These are phyloP conservation scores for Acestrorhynchus altus DNA, from an alignment of 2,797 vertebrate genomes.

Conservation along the genomic window DNA sequence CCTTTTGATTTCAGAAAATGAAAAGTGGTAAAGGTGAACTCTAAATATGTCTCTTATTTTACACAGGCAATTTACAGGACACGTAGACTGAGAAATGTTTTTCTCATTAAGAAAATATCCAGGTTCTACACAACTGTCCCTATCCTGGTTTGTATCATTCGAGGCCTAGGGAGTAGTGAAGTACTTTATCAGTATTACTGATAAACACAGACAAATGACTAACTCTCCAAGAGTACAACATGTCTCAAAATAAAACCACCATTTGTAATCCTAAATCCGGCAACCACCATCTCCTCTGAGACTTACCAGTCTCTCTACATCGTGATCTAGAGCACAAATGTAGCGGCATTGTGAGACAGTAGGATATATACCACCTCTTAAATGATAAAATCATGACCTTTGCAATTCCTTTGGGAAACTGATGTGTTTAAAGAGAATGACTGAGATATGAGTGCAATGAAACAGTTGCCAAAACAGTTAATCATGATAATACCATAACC, in stretches of 20 bases:
- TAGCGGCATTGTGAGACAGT: neutral
- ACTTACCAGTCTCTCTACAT: neutral
- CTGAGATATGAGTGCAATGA: no score
- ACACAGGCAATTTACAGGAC: no score
- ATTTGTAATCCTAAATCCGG: neutral
- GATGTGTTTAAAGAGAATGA: no score
- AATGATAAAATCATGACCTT: neutral
- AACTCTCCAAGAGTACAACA: conserved; percentile 1
- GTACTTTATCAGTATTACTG: neutral
- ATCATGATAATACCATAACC: no score
- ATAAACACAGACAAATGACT: conserved; percentile 39
- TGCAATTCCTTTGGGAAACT: no score
- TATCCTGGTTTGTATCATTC: neutral
- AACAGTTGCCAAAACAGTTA: no score
- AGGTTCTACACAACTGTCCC: neutral
- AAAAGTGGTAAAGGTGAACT: no score
- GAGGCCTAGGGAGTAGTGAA: neutral
- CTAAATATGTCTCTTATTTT: no score
- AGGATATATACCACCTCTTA: neutral
- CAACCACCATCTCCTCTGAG: neutral
- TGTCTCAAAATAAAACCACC: neutral
- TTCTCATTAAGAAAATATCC: neutral
- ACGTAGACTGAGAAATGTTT: neutral
- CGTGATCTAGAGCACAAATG: neutral
- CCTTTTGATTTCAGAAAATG: no score